Evolutionary conservation across 2,888 invertebrate genomes (phyloP), one percentile per base, ranked within the genome.

Genomic region (Anorthoa munda): DNA sequence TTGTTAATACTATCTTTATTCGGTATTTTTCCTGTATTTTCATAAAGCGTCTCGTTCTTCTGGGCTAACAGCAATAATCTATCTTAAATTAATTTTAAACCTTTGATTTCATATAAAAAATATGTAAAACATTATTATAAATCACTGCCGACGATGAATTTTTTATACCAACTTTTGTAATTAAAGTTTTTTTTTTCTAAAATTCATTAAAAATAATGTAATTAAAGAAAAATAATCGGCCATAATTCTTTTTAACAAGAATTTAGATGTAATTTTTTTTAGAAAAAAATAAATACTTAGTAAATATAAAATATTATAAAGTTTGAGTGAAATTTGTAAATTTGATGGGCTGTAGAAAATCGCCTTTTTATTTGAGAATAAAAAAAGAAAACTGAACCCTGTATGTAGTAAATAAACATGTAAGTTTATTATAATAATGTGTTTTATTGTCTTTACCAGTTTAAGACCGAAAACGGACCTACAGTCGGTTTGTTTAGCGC

Each of bases 361-460:
- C 82, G 92, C 92, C 91, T 91, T 90, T 92, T 92, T 89, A 90
- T 93, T 92, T 92, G 81, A 67, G 66, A 60, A 31, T 31, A 31
- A 77, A 87, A 73, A 79, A 78, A 86, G 86, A 86, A 90, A 91
- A 92, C 88, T 83, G 86, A 91, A 93, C 90, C 92, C 90, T 95
- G 94, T 95, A 94, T 92, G 94, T 95, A 95, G 95, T 81, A 86
- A 94, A 92, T 95, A 95, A 93, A 95, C 93, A 89, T 92, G 92
- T 94, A 95, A 94, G 94, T 95, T 95, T 95, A 95, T 92, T 94
- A 94, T 90, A 91, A 85, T 18, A 79, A 17, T 45, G 66, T 81
- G 86, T 93, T 92, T 94, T 86, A 90, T 88, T 91, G 0, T 13
- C 3, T 12, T 46, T 13, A 12, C 21, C 11, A n/a, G 0, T n/a